phyloP scores from a whole-genome alignment of 1,140 invertebrate species.

The Hylaeus volcanicus region DNA sequence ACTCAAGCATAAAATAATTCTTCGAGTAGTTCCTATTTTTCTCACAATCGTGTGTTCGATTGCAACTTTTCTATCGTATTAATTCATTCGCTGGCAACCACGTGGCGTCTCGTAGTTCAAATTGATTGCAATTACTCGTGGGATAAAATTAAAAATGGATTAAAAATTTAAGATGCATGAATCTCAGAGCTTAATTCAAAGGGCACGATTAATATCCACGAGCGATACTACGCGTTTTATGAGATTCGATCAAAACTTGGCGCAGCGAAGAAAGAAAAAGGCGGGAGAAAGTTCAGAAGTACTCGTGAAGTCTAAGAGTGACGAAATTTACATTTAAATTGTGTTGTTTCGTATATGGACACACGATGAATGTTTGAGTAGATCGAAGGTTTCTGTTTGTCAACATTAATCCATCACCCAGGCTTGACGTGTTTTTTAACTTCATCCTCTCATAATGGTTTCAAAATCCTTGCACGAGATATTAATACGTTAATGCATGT shows the following conservation, averaged over 20 bases:
- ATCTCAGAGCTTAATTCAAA: background rate
- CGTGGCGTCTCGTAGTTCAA: background rate
- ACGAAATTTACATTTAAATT: constrained; percentile 64
- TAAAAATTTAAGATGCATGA: background rate
- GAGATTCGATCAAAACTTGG: constrained; percentile 59
- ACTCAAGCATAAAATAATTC: too few relatives aligned
- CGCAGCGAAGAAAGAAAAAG: constrained; percentile 49
- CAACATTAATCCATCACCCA: constrained; percentile 17
- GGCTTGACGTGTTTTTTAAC: too few relatives aligned
- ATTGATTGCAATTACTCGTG: background rate
- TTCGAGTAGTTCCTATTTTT: too few relatives aligned
- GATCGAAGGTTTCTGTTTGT: constrained; percentile 35
- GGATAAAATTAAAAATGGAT: background rate
- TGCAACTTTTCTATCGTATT: too few relatives aligned
- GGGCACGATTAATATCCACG: constrained; percentile 47
- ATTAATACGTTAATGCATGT: too few relatives aligned
- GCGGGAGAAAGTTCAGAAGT: constrained; percentile 34
- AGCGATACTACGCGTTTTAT: constrained; percentile 16
- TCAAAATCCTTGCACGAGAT: too few relatives aligned
- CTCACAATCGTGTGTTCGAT: too few relatives aligned
- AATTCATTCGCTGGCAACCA: too few relatives aligned
- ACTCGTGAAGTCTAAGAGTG: constrained; percentile 44
- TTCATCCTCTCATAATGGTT: too few relatives aligned
- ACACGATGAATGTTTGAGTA: constrained; percentile 47
- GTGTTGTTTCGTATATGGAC: constrained; percentile 32